phyloP scores from a whole-genome alignment of 2,797 vertebrate genomes.

The Thalassophryne amazonica region DNA sequence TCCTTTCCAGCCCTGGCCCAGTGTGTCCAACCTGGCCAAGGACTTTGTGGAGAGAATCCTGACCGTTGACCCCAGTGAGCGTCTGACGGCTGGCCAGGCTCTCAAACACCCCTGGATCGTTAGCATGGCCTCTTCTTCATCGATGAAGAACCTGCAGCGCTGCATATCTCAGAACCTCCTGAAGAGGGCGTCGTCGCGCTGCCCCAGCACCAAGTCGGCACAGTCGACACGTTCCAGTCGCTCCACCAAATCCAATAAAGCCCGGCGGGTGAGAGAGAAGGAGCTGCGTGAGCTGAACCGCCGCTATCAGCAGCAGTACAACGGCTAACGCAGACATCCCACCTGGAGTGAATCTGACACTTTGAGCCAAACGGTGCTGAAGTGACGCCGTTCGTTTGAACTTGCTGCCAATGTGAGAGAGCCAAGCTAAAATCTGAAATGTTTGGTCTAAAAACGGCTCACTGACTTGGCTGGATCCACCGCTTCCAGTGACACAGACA shows the following conservation, averaged over 20 bases:
- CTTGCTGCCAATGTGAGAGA: background rate
- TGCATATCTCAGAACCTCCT: conserved; percentile 98
- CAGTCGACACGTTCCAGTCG: conserved; percentile 95
- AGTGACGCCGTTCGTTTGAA: background rate
- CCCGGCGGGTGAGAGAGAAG: conserved; percentile 89
- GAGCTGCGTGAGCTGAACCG: conserved; percentile 95
- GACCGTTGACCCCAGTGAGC: conserved; percentile 89
- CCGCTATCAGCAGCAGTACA: conserved; percentile 96
- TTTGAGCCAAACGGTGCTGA: conserved; percentile 5
- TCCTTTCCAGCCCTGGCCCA: conserved; percentile 92
- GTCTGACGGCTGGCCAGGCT: conserved; percentile 92
- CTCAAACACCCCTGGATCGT: conserved; percentile 96
- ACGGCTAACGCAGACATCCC: conserved; percentile 64
- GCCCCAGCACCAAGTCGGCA: conserved; percentile 97
- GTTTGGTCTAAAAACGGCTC: conserved; percentile 2
- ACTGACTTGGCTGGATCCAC: background rate
- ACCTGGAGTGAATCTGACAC: background rate
- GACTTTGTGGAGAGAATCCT: conserved; percentile 97
- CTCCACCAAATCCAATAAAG: conserved; percentile 96
- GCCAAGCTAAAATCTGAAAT: background rate
- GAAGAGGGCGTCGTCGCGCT: conserved; percentile 95
- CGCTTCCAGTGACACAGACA: background rate
- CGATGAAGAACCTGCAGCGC: conserved; percentile 98
- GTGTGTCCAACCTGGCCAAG: conserved; percentile 96
- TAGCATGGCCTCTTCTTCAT: conserved; percentile 97